phyloP scores from a whole-genome alignment of 2,888 invertebrate genomes.

The Sericinus montela region DNA sequence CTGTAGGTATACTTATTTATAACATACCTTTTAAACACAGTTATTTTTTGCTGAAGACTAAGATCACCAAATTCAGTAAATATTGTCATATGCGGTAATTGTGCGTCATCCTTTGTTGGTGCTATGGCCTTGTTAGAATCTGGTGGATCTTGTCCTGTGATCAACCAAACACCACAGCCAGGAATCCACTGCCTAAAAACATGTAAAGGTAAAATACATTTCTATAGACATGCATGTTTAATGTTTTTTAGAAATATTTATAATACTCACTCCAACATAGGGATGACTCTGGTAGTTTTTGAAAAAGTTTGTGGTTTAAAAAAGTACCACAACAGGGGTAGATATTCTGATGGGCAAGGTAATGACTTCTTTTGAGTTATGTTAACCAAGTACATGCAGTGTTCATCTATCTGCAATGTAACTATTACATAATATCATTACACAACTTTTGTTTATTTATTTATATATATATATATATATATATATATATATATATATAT shows the following conservation, averaged over 20 bases:
- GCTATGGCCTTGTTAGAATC: constrained; percentile 48
- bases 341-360: constrained; percentile 73
- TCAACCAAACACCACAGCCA: constrained; percentile 83
- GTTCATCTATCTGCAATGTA: constrained; percentile 69
- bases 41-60: constrained; percentile 80
- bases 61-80: constrained; percentile 86
- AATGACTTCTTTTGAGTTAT: constrained; percentile 81
- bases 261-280: constrained; percentile 84
- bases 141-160: constrained; percentile 74
- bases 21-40: constrained; percentile 79
- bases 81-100: constrained; percentile 81
- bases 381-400: constrained; percentile 81
- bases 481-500: too few relatives aligned
- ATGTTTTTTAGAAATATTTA: too few relatives aligned
- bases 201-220: too few relatives aligned
- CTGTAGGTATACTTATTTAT: too few relatives aligned
- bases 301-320: constrained; percentile 81
- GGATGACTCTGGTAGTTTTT: constrained; percentile 81
- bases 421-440: constrained; percentile 1
- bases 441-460: background rate
- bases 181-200: constrained; percentile 82
- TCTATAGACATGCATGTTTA: too few relatives aligned
- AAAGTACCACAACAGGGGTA: constrained; percentile 84
- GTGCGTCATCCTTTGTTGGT: constrained; percentile 48
- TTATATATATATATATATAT: too few relatives aligned